Percentiles rank a stretch among this genome's conserved stretches.
Conservation (phyloP, 2,113 vertebrate genomes). For the Ptilonorhynchus violaceus region DNA sequence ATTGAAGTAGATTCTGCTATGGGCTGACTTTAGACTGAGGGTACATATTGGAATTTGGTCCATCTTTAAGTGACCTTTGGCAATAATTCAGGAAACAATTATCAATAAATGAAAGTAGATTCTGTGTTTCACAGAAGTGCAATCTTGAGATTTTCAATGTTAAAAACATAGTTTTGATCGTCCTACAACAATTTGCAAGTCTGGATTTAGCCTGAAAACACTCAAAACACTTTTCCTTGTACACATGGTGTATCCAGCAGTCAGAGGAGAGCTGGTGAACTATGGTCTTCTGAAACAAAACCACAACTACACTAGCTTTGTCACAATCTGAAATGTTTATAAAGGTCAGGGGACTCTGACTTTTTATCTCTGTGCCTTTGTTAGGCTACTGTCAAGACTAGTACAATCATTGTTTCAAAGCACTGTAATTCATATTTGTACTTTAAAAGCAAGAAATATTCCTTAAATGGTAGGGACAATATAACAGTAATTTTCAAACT, state of each 20-base stretch:
- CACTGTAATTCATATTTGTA: neutral
- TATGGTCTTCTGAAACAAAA: neutral
- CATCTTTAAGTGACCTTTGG: neutral
- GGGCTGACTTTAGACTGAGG: neutral
- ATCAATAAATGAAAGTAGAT: neutral
- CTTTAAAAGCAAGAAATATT: neutral
- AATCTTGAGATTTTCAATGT: neutral
- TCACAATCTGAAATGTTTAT: neutral
- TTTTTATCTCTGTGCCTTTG: neutral
- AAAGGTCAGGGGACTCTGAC: constrained; percentile 6
- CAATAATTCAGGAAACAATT: neutral
- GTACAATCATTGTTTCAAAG: neutral
- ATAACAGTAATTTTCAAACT: neutral
- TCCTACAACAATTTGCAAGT: neutral
- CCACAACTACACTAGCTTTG: neutral
- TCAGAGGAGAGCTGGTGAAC: neutral
- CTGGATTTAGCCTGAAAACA: neutral
- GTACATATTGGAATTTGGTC: neutral
- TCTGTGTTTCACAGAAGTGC: neutral
- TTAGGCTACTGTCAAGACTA: neutral
- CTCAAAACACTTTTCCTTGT: neutral
- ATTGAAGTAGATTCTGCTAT: neutral
- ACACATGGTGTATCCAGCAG: neutral
- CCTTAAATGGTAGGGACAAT: neutral
- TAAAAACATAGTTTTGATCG: neutral